These are phyloP conservation scores for Erinaceus europaeus DNA, from an alignment of 2,113 vertebrate genomes.

Conservation along the genomic window DNA sequence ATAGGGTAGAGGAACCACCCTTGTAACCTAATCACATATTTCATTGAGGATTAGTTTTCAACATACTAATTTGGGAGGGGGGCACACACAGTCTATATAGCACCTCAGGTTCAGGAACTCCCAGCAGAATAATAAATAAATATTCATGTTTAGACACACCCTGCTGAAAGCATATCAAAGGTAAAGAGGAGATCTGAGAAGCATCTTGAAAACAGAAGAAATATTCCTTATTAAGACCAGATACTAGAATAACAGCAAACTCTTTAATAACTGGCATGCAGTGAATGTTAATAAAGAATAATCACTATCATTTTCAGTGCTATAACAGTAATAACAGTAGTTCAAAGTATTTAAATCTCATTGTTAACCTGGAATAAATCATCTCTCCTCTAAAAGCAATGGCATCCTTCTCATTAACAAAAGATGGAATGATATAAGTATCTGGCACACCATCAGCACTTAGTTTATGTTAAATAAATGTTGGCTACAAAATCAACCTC, in stretches of 20 bases:
- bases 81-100: no score
- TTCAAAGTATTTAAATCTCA: not conserved
- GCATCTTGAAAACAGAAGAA: not conserved
- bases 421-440: not conserved
- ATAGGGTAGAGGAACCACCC: not conserved
- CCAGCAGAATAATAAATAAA: not conserved
- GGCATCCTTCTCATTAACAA: not conserved
- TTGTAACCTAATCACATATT: not conserved
- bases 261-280: not conserved
- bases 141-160: not conserved
- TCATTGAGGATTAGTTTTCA: not conserved
- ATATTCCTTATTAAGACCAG: not conserved
- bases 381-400: not conserved
- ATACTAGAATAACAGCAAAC: not conserved
- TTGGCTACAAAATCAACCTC: not conserved
- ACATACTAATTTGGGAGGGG: not conserved
- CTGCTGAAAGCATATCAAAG: not conserved
- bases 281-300: not conserved
- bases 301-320: not conserved
- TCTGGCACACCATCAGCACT: not conserved
- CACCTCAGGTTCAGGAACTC: not conserved
- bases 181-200: not conserved
- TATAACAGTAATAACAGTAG: fast-evolving
- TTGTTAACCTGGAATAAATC: not conserved
- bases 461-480: not conserved